Evolutionary conservation across 2,797 vertebrate species (phyloP), one percentile per base, ranked within the genome.

Genomic region (Clarias fuscus): DNA sequence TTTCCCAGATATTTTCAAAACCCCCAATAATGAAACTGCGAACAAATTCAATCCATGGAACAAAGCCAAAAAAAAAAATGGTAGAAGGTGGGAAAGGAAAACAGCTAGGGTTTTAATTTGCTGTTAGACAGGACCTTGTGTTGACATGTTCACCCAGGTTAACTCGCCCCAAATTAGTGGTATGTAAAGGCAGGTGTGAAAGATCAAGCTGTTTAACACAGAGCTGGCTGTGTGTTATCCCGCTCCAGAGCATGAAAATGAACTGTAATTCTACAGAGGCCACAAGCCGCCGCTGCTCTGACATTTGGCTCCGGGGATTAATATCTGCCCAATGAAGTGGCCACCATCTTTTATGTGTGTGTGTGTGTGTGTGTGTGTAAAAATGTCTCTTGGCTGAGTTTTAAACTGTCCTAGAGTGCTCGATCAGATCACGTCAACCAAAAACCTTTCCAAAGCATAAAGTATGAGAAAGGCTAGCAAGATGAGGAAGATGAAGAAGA

Each of bases 301-400:
- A 92, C 90, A 91, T 89, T 90, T 88, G 58, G 92, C 91, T 93
- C 90, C 53, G 72, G 92, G 89, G 93, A 83, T 90, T 90, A 92
- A 92, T 93, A 91, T 93, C 90, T 93, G 89, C 90, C 89, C 89
- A 92, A 85, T 90, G 83, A 91, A 92, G 89, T 90, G 86, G 75
- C 86, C 91, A 91, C 88, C 93, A 86, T 87, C 89, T 91, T 91
- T 85, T 89, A 78, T 87, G 92, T 93, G 90, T 87, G 87, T 33
- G 37, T 68, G 18, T 24, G 84, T 59, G 75, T 33, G 30, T 20
- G 18, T 13, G 75, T 17, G 27, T 24, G 78, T 7, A 18, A 18
- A 43, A 18, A 27, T 13, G 61, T 11, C 30, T 62, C 15, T 64
- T 13, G 40, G 59, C 59, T 48, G 61, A n/a, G 24, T 64, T 64